Evolutionary conservation across 2,888 invertebrate species (phyloP).

Genomic region (Tineola bisselliella): DNA sequence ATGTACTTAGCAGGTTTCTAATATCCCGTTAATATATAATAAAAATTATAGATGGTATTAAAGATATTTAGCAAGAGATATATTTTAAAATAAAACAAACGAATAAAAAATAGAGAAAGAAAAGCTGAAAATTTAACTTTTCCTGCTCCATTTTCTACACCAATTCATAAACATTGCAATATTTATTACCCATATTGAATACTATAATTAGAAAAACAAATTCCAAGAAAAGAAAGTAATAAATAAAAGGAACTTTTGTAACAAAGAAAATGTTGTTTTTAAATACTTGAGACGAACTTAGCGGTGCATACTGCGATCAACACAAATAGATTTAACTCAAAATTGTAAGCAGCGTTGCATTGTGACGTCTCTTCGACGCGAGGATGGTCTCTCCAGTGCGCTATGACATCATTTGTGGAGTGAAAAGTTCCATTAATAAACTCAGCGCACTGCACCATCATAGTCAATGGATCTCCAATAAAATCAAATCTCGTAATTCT

Average conservation of each 20-base stretch:
- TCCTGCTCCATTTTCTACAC: too few species aligned
- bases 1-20: too few species aligned
- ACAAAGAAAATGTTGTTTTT: slow-evolving; percentile 10
- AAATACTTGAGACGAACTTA: background rate
- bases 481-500: slow-evolving; percentile 35
- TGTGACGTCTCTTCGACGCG: slow-evolving; percentile 26
- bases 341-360: slow-evolving; percentile 20
- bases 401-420: slow-evolving; percentile 41
- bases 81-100: too few species aligned
- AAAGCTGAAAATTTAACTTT: too few species aligned
- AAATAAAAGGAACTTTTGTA: slow-evolving; percentile 10
- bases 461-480: slow-evolving; percentile 53
- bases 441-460: slow-evolving; percentile 61
- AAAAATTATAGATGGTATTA: too few species aligned
- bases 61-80: too few species aligned
- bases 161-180: too few species aligned
- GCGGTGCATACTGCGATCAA: slow-evolving; percentile 14
- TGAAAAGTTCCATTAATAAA: slow-evolving; percentile 54
- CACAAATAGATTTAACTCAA: slow-evolving; percentile 5
- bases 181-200: too few species aligned
- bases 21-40: too few species aligned
- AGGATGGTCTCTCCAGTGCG: slow-evolving; percentile 34
- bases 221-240: background rate
- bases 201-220: background rate
- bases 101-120: too few species aligned